Evolutionary conservation across 2,797 vertebrate genomes (phyloP), one percentile per base, ranked within the genome.

Genomic region (Acrossocheilus wenchowensis): DNA sequence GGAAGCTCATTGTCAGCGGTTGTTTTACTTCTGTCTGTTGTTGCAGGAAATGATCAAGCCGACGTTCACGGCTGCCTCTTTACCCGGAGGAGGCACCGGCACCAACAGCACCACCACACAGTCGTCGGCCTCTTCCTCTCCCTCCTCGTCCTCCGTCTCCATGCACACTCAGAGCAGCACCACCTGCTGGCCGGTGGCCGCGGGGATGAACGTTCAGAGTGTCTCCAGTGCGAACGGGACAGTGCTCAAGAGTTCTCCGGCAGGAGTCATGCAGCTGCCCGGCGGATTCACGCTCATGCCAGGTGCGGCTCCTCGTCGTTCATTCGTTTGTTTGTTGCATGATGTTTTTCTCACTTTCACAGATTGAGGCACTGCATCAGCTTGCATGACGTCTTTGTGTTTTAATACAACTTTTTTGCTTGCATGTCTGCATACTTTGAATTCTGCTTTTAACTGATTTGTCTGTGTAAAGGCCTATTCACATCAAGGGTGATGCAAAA

Each of bases 261-360:
- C 95, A 54, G 94, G 95, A 26, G 95, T 98, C 14, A 94, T 98
- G 93, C 96, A 96, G 64, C 94, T 99, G 84, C 97, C 98, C 30
- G 93, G 94, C 7, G 96, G 97, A 90, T 98, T 98, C 91, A 96
- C 97, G 6, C 94, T 99, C 88, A 97, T 98, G 97, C 95, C 97
- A 91, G 97, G 97, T 98, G 57, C 64, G 66, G 54, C 10, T 17
- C 52, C 26, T 30, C 21, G 69, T 97, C 93, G 3, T 10, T 11
- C 19, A 15, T 54, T 14, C 2, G 0, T 52, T 23, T 3, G 8
- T 54, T 17, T 82, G 26, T 10, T 11, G 43, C 15, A 69, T 15
- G 57, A 21, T 0, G 10, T 6, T 14, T 62, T 19, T 62, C 48
- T 74, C 34, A 30, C 12, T 34, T 26, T 66, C 17, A 39, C 72